Percentiles rank a stretch among this genome's conserved stretches.
Evolutionary conservation across 2,797 vertebrate species (phyloP).

Genomic region (Neoniphon sammara): DNA sequence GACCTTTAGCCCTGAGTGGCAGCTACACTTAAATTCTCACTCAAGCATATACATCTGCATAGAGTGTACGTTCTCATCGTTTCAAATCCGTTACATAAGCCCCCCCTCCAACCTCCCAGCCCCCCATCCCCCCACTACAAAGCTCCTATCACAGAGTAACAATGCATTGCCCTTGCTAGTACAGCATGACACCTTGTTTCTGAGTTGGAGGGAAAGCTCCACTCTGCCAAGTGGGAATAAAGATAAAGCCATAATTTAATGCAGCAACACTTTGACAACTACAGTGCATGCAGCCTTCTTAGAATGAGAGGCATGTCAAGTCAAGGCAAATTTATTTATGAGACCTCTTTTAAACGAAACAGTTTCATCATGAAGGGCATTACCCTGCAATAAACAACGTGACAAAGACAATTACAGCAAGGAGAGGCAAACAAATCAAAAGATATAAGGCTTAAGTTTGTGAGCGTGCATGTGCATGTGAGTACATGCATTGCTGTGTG

Average conservation of each 20-base stretch:
- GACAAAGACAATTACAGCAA: background rate
- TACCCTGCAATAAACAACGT: conserved; percentile 5
- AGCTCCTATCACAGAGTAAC: background rate
- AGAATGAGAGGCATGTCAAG: conserved; percentile 16
- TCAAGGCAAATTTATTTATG: conserved; percentile 3
- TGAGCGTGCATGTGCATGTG: background rate
- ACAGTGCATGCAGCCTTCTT: background rate
- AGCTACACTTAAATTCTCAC: background rate
- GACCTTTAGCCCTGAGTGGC: background rate
- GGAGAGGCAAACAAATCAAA: conserved; percentile 24
- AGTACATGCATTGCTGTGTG: background rate
- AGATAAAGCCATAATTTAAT: conserved; percentile 32
- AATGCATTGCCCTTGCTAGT: background rate
- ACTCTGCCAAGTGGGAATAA: background rate
- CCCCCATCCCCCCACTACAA: background rate
- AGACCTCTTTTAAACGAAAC: conserved; percentile 15
- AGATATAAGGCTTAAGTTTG: background rate
- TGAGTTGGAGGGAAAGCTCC: conserved; percentile 4
- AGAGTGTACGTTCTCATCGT: background rate
- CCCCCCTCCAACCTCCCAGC: too few species aligned
- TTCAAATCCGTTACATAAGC: conserved; percentile 26
- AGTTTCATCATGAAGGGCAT: conserved; percentile 5
- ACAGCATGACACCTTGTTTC: background rate
- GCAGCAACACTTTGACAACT: conserved; percentile 3
- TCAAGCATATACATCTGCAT: background rate